Evolutionary conservation across 2,113 vertebrate genomes (phyloP).

Genomic region (Phoxinus phoxinus): DNA sequence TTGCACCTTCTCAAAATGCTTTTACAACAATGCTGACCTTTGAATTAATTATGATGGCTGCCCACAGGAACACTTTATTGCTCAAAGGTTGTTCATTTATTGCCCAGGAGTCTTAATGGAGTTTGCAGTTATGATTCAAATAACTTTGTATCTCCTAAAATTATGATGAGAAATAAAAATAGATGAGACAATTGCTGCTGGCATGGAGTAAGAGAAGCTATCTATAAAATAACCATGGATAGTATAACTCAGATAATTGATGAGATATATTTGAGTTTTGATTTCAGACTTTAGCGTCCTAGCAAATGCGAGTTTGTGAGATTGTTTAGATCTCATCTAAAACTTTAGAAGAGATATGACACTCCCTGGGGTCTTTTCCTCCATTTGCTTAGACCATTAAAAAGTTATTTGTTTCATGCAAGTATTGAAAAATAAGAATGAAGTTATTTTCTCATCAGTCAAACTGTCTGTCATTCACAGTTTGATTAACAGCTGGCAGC

Average conservation of each 20-base stretch:
- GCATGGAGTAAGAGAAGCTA: neutral
- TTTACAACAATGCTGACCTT: neutral
- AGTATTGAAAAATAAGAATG: neutral
- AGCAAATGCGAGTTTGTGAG: neutral
- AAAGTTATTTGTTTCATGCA: neutral
- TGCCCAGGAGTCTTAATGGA: neutral
- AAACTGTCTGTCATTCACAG: neutral
- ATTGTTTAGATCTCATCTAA: neutral
- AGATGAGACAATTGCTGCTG: neutral
- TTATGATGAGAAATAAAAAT: conserved; percentile 4
- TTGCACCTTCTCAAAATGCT: neutral
- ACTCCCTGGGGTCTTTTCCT: neutral
- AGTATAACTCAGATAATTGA: neutral
- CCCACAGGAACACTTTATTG: neutral
- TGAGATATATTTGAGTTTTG: neutral
- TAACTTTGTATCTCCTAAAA: conserved; percentile 1
- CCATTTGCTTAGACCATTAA: neutral
- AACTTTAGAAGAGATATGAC: neutral
- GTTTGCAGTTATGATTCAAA: conserved; percentile 10
- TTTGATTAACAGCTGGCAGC: conserved; percentile 22
- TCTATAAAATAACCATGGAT: neutral
- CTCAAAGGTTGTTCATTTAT: conserved; percentile 5
- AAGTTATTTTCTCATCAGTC: neutral
- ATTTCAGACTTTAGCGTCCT: neutral
- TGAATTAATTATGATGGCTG: conserved; percentile 31